A percentile compares a stretch with the other conserved stretches of the same genome.
phyloP scores from a whole-genome alignment of 1,140 invertebrate species.

The Conus betulinus region DNA sequence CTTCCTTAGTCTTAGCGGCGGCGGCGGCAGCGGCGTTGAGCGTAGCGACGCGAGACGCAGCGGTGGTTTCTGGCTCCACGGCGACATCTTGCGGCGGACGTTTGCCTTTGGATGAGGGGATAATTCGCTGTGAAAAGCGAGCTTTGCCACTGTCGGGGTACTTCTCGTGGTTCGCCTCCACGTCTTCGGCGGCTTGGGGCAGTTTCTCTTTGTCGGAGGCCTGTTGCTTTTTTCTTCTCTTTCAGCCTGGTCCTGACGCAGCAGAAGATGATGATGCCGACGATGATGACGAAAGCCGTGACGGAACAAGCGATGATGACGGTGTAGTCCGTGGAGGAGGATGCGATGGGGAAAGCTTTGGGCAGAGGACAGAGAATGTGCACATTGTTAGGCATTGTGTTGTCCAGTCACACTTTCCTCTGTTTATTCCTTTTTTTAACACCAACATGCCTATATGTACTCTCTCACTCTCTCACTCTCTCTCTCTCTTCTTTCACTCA shows the following conservation, averaged over 20 bases:
- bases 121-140: slow-evolving; percentile 14
- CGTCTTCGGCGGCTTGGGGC: not conserved
- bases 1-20: not conserved
- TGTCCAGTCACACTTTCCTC: no score
- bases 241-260: not conserved
- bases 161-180: not conserved
- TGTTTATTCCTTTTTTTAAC: no score
- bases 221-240: not conserved
- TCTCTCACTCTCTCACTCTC: no score
- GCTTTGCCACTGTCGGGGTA: not conserved
- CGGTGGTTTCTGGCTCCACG: not conserved
- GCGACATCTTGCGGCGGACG: not conserved
- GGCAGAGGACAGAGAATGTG: no score
- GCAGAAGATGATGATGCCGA: not conserved
- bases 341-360: no score
- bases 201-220: not conserved
- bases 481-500: no score
- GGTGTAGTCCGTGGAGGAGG: no score
- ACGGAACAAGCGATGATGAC: not conserved
- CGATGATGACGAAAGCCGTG: not conserved
- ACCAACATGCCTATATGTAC: no score
- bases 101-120: not conserved
- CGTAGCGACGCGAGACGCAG: no score
- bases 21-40: not conserved
- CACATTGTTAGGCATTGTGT: no score